Evolutionary conservation across 2,113 vertebrate genomes (phyloP).

Genomic region (Chaetops frenatus): DNA sequence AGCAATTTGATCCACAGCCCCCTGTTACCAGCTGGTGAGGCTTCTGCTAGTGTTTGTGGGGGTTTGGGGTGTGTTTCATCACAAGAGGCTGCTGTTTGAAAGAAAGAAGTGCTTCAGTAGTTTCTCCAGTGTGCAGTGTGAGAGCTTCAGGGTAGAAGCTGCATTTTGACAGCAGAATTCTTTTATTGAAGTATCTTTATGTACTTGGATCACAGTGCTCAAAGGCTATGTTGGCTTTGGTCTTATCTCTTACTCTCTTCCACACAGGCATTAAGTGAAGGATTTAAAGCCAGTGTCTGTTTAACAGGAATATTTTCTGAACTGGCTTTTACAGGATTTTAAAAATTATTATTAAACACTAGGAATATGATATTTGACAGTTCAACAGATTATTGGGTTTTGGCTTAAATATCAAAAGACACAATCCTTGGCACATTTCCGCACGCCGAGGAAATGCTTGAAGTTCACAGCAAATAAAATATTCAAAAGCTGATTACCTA

Average conservation of each 20-base stretch:
- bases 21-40: not conserved
- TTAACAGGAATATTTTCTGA: constrained; percentile 8
- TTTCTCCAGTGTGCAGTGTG: not conserved
- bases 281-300: constrained; percentile 17
- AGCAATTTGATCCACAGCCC: not conserved
- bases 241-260: constrained; percentile 13
- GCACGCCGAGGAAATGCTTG: not conserved
- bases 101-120: not conserved
- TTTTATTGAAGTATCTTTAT: not conserved
- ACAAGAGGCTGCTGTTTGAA: not conserved
- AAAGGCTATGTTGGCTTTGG: not conserved
- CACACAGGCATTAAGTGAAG: not conserved
- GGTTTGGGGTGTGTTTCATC: not conserved
- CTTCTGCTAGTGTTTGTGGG: not conserved
- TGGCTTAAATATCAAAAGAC: constrained; percentile 24
- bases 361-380: constrained; percentile 39
- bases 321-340: constrained; percentile 17
- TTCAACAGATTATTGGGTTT: constrained; percentile 37
- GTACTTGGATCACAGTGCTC: constrained; percentile 12
- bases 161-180: not conserved
- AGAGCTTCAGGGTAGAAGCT: not conserved
- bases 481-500: constrained; percentile 38
- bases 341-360: constrained; percentile 19
- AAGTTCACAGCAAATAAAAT: constrained; percentile 54
- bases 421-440: constrained; percentile 20